Percentiles rank a stretch among this genome's conserved stretches.
phyloP scores from a whole-genome alignment of 2,888 invertebrate species.

The Macaria liturata region DNA sequence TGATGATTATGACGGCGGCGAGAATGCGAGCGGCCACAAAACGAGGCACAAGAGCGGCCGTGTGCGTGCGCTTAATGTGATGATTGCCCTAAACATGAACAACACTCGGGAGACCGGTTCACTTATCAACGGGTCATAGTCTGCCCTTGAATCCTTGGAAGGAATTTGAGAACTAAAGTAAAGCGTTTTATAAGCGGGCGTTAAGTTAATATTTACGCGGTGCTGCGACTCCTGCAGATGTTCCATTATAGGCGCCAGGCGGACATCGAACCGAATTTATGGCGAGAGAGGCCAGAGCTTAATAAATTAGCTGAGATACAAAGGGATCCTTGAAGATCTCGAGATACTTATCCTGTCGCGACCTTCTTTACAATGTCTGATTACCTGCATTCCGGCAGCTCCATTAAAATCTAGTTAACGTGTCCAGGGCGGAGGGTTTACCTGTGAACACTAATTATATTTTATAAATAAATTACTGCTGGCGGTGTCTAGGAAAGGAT shows the following conservation, averaged over 20 bases:
- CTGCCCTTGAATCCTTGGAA: slow-evolving; percentile 6
- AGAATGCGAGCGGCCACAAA: slow-evolving; percentile 25
- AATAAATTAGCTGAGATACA: not conserved
- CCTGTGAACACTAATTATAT: slow-evolving; percentile 33
- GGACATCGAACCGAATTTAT: not conserved
- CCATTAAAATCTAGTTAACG: slow-evolving; percentile 30
- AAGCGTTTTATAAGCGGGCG: slow-evolving; percentile 3
- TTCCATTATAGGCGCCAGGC: not conserved
- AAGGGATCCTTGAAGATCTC: not conserved
- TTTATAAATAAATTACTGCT: slow-evolving; percentile 30
- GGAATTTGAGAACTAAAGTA: slow-evolving; percentile 18
- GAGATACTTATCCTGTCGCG: slow-evolving; percentile 3
- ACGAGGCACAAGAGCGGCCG: slow-evolving; percentile 21
- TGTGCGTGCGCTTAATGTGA: slow-evolving; percentile 34
- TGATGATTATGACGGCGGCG: slow-evolving; percentile 24
- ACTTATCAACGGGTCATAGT: slow-evolving; percentile 21
- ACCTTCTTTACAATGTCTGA: slow-evolving; percentile 29
- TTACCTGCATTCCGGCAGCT: slow-evolving; percentile 28
- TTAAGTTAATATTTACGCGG: slow-evolving; percentile 8
- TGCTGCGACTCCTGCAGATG: not conserved
- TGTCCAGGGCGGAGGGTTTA: slow-evolving; percentile 31
- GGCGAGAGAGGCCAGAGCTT: not conserved
- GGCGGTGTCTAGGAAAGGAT: slow-evolving; percentile 21
- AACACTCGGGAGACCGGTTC: slow-evolving; percentile 29
- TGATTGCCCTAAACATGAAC: slow-evolving; percentile 36